These are phyloP conservation scores for Myiopsitta monachus DNA, from an alignment of 2,113 vertebrate species.

Conservation along the genomic window DNA sequence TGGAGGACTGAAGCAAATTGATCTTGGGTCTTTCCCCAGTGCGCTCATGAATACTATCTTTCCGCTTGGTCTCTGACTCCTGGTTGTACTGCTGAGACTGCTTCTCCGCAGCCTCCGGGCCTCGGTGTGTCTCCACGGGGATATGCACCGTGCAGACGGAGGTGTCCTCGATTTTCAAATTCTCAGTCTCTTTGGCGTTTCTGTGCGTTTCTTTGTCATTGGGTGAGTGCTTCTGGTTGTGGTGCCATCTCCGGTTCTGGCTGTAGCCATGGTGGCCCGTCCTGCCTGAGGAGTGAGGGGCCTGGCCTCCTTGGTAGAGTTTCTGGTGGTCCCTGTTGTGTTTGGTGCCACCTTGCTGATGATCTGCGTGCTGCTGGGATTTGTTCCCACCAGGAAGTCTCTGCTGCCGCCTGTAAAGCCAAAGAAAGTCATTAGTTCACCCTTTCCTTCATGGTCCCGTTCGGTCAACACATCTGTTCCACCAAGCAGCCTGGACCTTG, in stretches of 20 bases:
- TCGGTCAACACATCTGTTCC: not conserved
- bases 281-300: conserved; percentile 79
- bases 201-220: conserved; percentile 77
- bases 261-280: conserved; percentile 92
- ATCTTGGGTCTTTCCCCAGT: conserved; percentile 81
- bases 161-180: conserved; percentile 76
- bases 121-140: conserved; percentile 54
- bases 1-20: conserved; percentile 93
- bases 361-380: conserved; percentile 72
- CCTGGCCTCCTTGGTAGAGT: conserved; percentile 83
- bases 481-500: not conserved
- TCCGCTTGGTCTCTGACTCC: conserved; percentile 70
- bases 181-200: conserved; percentile 88
- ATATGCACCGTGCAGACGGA: conserved; percentile 27
- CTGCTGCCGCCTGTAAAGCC: conserved; percentile 86
- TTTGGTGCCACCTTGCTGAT: conserved; percentile 77
- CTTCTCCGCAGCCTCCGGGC: conserved; percentile 65
- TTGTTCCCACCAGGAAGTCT: conserved; percentile 84
- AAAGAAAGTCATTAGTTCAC: not conserved
- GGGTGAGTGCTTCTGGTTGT: conserved; percentile 82
- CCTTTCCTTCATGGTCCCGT: fast-evolving
- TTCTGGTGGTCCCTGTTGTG: conserved; percentile 85
- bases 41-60: conserved; percentile 72
- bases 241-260: conserved; percentile 95
- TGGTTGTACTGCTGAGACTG: conserved; percentile 41